Base-by-base conservation (phyloP, 2,113 vertebrate species). In the Xiphophorus maculatus region DNA sequence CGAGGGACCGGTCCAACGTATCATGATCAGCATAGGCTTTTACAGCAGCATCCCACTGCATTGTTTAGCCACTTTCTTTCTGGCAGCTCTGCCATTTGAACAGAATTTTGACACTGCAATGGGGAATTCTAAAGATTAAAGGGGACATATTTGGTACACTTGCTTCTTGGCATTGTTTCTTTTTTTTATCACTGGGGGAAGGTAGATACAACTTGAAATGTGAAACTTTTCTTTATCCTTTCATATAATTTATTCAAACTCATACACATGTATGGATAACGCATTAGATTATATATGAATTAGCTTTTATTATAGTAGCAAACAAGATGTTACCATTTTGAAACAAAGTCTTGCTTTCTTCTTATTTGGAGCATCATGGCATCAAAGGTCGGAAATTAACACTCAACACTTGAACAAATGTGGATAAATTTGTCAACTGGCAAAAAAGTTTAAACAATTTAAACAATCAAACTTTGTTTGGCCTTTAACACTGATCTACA, bases 91-190 rank as follows among this genome's bases (percentile, higher is more conserved):
- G 84, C 78, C 58, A 60, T 90, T 88, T 87, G 80, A 92, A 91
- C 91, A 90, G 89, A 92, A 93, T 94, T 93, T 93, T 90, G 81
- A 92, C 92, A 93, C 87, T 88, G 86, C 90, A 90, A 83, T 80
- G 33, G 88, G 92, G 93, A 92, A 92, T 93, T 91, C 86, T 84
- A 72, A 73, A 88, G 89, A 93, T 93, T 93, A 94, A 92, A 93
- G 82, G 71, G 82, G 84, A 90, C 91, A 85, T 91, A 91, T 93
- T 92, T 91, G 86, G 85, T 90, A 87, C 86, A 87, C 83, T 92
- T 88, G 71, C 82, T 89, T 93, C 83, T 86, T 93, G 91, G 90
- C 86, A 67, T 35, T 33, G 6, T 6, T 33, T 33, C 9, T 30
- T 30, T 79, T 90, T 90, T 79, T 25, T 54, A 70, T 77, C 51